Base-by-base conservation (phyloP, 2,888 invertebrate species). In the Eupithecia centaureata region DNA sequence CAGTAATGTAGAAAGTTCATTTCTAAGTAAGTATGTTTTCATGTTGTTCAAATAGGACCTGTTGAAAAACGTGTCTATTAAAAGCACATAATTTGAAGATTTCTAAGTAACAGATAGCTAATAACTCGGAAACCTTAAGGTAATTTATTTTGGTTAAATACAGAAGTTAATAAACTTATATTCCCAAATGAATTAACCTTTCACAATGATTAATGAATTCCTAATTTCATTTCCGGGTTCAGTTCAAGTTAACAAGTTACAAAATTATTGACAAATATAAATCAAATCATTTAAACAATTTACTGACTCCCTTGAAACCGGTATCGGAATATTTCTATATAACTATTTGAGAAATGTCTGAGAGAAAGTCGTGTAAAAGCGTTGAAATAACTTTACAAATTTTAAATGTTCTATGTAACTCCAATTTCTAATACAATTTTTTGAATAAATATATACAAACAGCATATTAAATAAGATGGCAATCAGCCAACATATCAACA, bases 371-470 rank as follows among this genome's bases (percentile, higher is more conserved):
- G 38, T 12, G 5, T 0, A n/a, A n/a, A 18, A 18, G 18, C 18
- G 18, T 42, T 42, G 42, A 18, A 42, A 18, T 42, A 18, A 42
- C 18, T 42, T 10, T 8, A 10, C 42, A 42, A 10, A 18, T 47
- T 47, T 3, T 0, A 47, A 47, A 52, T 52, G 7, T 15, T 52
- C 1, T 27, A 27, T 27, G 27, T 27, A 27, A 27, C 27, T 25
- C 7, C 1, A 27, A 35, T 25, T 32, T 38, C 8, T 4, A 52
- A 35, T 33, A 22, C 33, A 0, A 1, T 3, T 61, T 47, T 42
- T 47, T 30, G 18, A 61, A 32, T 61, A 61, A 1, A 27, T 52
- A 27, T 61, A 51, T 61, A 61, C 61, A 61, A 32, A 25, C 30
- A 47, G 30, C 10, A 13, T 56, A 28, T 57, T 57, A 5, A 22